These are phyloP conservation scores for Cyclina sinensis DNA, from an alignment of 1,140 invertebrate genomes.

Conservation along the genomic window DNA sequence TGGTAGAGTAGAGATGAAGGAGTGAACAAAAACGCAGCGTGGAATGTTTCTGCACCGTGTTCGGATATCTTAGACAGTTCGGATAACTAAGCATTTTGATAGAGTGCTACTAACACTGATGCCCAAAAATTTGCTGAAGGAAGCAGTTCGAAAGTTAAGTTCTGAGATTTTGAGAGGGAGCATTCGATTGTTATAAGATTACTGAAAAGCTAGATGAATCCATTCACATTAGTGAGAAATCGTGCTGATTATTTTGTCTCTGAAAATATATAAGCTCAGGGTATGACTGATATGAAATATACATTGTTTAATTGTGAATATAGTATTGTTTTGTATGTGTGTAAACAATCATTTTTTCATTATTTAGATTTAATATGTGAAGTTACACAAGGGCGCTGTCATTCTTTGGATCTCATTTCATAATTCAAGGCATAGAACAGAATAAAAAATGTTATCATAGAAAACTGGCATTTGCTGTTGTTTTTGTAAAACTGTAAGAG, in stretches of 20 bases:
- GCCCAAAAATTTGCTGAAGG: too few relatives aligned
- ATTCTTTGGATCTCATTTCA: too few relatives aligned
- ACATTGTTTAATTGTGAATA: constrained; percentile 24
- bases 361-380: neutral
- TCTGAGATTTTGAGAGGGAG: neutral
- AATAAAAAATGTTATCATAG: too few relatives aligned
- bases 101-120: too few relatives aligned
- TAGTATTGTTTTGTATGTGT: neutral
- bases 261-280: constrained; percentile 21
- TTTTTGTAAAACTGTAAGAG: too few relatives aligned
- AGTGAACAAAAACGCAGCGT: neutral
- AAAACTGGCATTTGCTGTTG: too few relatives aligned
- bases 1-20: neutral
- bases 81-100: too few relatives aligned
- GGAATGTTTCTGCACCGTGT: too few relatives aligned
- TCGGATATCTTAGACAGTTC: too few relatives aligned
- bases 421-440: too few relatives aligned
- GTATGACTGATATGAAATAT: constrained; percentile 20
- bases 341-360: neutral
- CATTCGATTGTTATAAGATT: neutral
- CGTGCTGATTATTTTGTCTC: neutral
- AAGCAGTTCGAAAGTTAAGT: neutral
- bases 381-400: too few relatives aligned
- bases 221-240: neutral
- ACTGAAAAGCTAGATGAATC: neutral